These are phyloP conservation scores for Panorpa germanica DNA, from an alignment of 2,888 invertebrate genomes.

Conservation along the genomic window DNA sequence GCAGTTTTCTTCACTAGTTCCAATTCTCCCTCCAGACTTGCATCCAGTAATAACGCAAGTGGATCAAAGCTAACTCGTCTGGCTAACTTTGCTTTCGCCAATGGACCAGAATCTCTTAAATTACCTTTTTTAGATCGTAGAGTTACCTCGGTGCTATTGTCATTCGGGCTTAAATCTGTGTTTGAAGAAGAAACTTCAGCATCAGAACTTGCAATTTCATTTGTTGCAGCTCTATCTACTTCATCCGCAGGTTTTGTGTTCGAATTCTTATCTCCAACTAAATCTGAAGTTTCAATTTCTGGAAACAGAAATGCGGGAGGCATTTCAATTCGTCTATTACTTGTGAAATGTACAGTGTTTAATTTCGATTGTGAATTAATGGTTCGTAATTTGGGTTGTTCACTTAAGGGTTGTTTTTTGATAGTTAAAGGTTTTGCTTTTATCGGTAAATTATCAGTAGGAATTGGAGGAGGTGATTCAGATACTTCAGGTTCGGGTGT, in stretches of 20 bases:
- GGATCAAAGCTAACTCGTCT: slow-evolving; percentile 95
- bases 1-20: slow-evolving; percentile 93
- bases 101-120: slow-evolving; percentile 31
- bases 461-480: slow-evolving; percentile 16
- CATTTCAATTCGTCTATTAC: slow-evolving; percentile 61
- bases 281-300: slow-evolving; percentile 43
- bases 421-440: slow-evolving; percentile 73
- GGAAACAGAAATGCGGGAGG: slow-evolving; percentile 67
- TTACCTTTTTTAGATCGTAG: slow-evolving; percentile 63
- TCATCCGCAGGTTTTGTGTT: slow-evolving; percentile 16
- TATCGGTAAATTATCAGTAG: slow-evolving; percentile 32
- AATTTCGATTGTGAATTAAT: slow-evolving; percentile 32
- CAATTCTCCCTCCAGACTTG: slow-evolving; percentile 93
- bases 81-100: slow-evolving; percentile 48
- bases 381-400: slow-evolving; percentile 57
- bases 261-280: slow-evolving; percentile 15
- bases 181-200: slow-evolving; percentile 16
- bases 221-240: slow-evolving; percentile 16
- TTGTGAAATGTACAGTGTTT: slow-evolving; percentile 43
- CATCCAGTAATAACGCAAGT: slow-evolving; percentile 84
- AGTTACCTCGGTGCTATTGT: slow-evolving; percentile 32
- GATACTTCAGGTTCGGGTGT: slow-evolving; percentile 12
- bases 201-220: slow-evolving; percentile 12
- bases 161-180: slow-evolving; percentile 16
- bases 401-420: slow-evolving; percentile 63